Evolutionary conservation across 2,888 invertebrate genomes (phyloP), one percentile per base, ranked within the genome.

Genomic region (Resseliella maxima): DNA sequence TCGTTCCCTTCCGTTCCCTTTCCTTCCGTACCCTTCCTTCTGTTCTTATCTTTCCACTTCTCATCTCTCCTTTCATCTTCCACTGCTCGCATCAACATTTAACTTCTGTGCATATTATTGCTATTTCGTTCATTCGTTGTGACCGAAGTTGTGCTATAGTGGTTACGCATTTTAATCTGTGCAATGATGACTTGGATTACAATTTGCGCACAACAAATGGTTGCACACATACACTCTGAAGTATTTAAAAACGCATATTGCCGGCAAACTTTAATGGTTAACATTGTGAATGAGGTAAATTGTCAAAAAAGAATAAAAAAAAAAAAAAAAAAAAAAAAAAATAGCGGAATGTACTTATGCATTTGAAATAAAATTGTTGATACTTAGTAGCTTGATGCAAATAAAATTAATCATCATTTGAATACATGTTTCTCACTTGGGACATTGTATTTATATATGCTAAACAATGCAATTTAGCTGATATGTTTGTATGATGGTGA

Each of bases 381-480:
- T 5, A 8, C 12, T 41, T 12, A 41, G n/a, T 24, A 59, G 3
- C 24, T 24, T 59, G 46, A 50, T 50, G 18, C 24, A 59, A 59
- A 35, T n/a, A n/a, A 21, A 31, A 72, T 72, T 72, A 72, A 72
- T 72, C 72, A 72, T 72, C 72, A 72, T 72, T 72, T 72, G 35
- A 31, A 72, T 72, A 35, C 12, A 15, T 72, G 31, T 72, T 15
- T 50, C 46, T 72, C 72, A 31, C 72, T 12, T 72, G 72, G 72
- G 72, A 31, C 31, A 2, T 15, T 21, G 31, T 31, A 15, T 72
- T 72, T 35, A 0, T 21, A 18, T 59, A 50, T 21, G 2, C 50
- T 18, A 50, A 59, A 24, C 27, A 59, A 12, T 59, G 2, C 10
- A 50, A 2, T 41, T 41, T 41, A 41, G 5, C 41, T 41, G 6